These are phyloP conservation scores for Rhineura floridana DNA, from an alignment of 2,113 vertebrate genomes.

Conservation along the genomic window DNA sequence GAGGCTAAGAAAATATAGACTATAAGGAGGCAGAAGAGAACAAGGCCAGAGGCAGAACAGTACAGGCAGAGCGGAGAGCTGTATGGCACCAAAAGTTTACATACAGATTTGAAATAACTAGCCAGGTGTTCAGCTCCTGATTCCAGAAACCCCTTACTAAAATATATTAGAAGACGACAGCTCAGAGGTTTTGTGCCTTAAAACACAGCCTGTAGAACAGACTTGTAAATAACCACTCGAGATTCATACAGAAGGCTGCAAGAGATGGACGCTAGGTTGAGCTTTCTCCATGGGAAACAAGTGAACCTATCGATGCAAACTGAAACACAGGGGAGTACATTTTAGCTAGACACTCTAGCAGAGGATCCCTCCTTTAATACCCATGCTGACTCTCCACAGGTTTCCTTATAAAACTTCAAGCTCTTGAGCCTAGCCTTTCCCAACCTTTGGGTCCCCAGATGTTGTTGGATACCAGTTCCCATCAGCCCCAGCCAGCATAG, in stretches of 20 bases:
- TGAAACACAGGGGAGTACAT: background rate
- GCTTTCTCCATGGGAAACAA: background rate
- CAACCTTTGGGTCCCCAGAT: no score
- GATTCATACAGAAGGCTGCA: no score
- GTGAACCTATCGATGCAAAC: background rate
- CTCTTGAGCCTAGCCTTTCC: no score
- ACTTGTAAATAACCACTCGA: background rate
- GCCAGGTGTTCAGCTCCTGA: background rate
- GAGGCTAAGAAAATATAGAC: background rate
- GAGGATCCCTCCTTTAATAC: background rate
- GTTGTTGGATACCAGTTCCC: no score
- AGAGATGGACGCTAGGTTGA: no score
- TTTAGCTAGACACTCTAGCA: background rate
- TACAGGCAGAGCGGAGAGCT: background rate
- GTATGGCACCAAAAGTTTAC: background rate
- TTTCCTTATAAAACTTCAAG: background rate
- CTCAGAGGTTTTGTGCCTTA: background rate
- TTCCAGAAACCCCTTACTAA: background rate
- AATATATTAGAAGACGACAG: background rate
- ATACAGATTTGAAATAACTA: background rate
- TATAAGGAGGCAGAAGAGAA: background rate
- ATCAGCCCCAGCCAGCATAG: no score
- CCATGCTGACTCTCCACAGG: background rate
- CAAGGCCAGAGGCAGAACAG: no score
- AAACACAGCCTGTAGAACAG: background rate